Conservation (phyloP, 2,113 vertebrate genomes). For the Eidolon helvum region DNA sequence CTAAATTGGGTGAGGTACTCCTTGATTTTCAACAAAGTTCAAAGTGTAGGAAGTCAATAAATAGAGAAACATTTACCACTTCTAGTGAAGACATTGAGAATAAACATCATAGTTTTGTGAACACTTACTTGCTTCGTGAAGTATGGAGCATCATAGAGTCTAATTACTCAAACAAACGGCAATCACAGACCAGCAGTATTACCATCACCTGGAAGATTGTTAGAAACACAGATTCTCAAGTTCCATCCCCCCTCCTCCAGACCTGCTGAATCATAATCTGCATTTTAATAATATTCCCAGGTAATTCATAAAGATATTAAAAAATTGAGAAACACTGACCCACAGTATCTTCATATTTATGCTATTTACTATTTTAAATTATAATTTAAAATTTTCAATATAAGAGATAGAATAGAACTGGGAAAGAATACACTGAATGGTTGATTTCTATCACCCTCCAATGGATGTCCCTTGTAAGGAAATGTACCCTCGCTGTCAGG, state of each 20-base stretch:
- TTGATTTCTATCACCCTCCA: neutral
- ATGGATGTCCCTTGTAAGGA: neutral
- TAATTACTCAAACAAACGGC: neutral
- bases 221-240: neutral
- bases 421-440: neutral
- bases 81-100: neutral
- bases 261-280: neutral
- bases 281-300: neutral
- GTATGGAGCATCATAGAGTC: neutral
- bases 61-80: neutral
- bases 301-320: neutral
- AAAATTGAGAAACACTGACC: neutral
- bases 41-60: neutral
- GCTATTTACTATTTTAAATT: neutral
- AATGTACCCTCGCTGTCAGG: neutral
- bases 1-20: neutral
- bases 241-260: neutral
- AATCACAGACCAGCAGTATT: neutral
- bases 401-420: neutral
- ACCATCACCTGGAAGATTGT: neutral
- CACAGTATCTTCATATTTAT: neutral
- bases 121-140: neutral
- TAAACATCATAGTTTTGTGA: neutral
- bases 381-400: neutral
- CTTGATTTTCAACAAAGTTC: neutral